These are phyloP conservation scores for Paramormyrops hopkinsi DNA, from an alignment of 2,797 vertebrate species.

Conservation along the genomic window DNA sequence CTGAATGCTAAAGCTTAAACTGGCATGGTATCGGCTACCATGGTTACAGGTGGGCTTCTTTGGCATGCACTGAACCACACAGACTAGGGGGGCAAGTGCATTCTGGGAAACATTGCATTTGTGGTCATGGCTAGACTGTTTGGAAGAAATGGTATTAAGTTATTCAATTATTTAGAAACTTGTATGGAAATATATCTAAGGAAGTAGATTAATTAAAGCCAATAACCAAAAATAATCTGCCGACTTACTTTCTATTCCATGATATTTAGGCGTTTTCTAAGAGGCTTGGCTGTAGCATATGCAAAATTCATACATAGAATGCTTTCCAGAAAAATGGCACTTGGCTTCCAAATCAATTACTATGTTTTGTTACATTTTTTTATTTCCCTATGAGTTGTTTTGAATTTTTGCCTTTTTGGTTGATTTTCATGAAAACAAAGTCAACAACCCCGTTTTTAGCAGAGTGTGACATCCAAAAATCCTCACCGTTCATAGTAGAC, in stretches of 20 bases:
- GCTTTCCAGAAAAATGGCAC: background rate
- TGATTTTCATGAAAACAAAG: background rate
- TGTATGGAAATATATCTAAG: background rate
- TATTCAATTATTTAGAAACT: background rate
- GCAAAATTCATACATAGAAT: background rate
- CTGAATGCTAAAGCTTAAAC: slow-evolving; percentile 40
- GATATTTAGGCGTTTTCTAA: background rate
- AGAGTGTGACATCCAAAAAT: background rate
- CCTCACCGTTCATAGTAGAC: background rate
- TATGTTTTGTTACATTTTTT: background rate
- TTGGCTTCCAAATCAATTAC: slow-evolving; percentile 12
- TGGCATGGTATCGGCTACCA: slow-evolving; percentile 48
- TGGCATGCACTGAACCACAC: slow-evolving; percentile 40
- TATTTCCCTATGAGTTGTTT: slow-evolving; percentile 5
- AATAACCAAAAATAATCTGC: background rate
- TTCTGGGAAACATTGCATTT: slow-evolving; percentile 19
- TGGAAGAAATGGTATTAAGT: background rate
- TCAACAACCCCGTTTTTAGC: slow-evolving; percentile 6
- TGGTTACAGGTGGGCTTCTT: slow-evolving; percentile 32
- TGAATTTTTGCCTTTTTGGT: background rate
- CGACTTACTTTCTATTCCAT: background rate
- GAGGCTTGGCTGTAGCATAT: background rate
- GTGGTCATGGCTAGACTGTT: background rate
- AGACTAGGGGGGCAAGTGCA: slow-evolving; percentile 24
- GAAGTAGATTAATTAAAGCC: background rate